These are phyloP conservation scores for Leptocoma aspasia DNA, from an alignment of 2,113 vertebrate species.

Conservation along the genomic window DNA sequence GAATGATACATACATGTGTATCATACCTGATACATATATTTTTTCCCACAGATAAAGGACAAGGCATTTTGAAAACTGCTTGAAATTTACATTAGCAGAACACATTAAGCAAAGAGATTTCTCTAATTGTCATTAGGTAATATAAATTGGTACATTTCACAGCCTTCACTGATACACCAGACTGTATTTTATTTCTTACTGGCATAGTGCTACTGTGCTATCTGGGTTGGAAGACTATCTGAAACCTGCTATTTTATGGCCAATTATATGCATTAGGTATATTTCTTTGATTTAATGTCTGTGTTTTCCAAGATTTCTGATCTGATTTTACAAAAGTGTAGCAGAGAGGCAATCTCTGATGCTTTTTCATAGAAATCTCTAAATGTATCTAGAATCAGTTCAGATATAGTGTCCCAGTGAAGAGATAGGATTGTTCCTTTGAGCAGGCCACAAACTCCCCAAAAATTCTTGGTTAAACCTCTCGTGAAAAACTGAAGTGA, in stretches of 20 bases:
- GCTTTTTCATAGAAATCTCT: neutral
- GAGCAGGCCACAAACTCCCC: neutral
- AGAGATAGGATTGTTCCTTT: neutral
- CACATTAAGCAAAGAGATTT: neutral
- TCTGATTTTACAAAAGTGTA: neutral
- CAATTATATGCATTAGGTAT: neutral
- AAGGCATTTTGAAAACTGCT: neutral
- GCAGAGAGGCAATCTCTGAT: neutral
- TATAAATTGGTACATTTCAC: constrained; percentile 31
- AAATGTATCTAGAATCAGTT: neutral
- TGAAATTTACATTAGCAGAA: constrained; percentile 21
- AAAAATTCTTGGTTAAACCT: neutral
- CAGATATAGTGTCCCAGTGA: neutral
- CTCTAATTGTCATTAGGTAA: constrained; percentile 19
- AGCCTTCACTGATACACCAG: constrained; percentile 1
- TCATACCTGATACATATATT: neutral
- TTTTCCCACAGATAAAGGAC: neutral
- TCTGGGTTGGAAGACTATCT: neutral
- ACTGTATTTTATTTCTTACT: neutral
- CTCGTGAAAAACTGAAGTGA: neutral
- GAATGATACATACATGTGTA: neutral
- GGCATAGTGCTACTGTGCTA: neutral
- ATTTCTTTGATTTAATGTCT: neutral
- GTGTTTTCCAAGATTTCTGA: neutral
- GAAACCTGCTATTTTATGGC: neutral